A percentile compares a stretch with the other conserved stretches of the same genome.
These are phyloP conservation scores for Noctua pronuba DNA, from an alignment of 2,888 invertebrate species.

Conservation along the genomic window DNA sequence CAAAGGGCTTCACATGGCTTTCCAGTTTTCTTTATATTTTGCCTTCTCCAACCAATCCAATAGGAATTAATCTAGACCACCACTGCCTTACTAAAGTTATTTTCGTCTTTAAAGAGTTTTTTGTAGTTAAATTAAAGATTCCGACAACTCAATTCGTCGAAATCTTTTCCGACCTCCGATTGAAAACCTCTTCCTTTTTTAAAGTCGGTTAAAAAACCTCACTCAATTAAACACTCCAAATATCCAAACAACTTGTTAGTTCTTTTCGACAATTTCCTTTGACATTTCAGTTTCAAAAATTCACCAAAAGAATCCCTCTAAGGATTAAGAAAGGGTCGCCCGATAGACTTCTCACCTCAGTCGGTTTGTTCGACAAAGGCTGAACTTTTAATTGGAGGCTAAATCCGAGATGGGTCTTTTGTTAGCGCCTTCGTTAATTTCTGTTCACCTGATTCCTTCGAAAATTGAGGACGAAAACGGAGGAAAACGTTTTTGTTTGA, in stretches of 20 bases:
- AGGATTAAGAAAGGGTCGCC: slow-evolving; percentile 56
- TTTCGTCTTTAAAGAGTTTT: no score
- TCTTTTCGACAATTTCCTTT: slow-evolving; percentile 33
- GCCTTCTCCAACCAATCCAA: no score
- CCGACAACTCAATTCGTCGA: background rate
- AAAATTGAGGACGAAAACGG: slow-evolving; percentile 44
- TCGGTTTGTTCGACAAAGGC: slow-evolving; percentile 71
- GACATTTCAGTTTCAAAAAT: slow-evolving; percentile 46
- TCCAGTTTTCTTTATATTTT: no score
- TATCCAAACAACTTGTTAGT: slow-evolving; percentile 25
- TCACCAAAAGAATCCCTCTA: slow-evolving; percentile 35
- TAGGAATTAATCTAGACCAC: no score
- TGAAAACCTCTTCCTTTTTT: background rate
- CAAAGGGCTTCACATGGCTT: background rate
- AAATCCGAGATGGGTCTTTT: slow-evolving; percentile 74
- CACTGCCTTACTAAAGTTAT: background rate
- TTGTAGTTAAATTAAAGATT: background rate
- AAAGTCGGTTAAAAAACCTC: background rate
- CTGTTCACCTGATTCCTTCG: slow-evolving; percentile 71
- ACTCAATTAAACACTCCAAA: slow-evolving; percentile 5
- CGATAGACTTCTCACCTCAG: slow-evolving; percentile 68
- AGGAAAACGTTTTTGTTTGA: slow-evolving; percentile 59
- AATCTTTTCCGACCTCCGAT: background rate
- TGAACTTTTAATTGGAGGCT: slow-evolving; percentile 76
- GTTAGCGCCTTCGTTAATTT: slow-evolving; percentile 74